Conservation (phyloP, 2,888 invertebrate species). For the Theristus sp. region DNA sequence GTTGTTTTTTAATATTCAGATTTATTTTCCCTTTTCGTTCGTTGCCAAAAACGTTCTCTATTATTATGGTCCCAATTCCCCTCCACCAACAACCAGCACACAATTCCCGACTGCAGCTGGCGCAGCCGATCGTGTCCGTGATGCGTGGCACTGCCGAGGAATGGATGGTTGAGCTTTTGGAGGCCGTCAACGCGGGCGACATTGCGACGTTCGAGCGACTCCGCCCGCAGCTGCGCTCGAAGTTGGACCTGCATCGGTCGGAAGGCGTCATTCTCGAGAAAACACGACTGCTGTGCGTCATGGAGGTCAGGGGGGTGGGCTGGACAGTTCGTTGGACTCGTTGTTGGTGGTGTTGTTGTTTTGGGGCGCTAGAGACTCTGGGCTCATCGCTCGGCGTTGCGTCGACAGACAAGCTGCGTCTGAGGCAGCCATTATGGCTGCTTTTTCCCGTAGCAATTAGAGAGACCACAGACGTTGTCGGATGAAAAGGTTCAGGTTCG, state of each 20-base stretch:
- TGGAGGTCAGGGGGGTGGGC: slow-evolving; percentile 55
- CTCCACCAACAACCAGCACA: no score
- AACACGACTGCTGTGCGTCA: slow-evolving; percentile 78
- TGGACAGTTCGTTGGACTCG: background rate
- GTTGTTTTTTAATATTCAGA: no score
- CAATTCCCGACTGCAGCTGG: slow-evolving; percentile 53
- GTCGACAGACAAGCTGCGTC: no score
- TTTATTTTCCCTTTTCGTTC: no score
- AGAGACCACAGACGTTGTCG: no score
- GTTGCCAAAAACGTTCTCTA: no score
- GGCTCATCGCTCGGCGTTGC: no score
- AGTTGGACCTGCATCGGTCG: slow-evolving; percentile 7
- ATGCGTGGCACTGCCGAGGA: slow-evolving; percentile 58
- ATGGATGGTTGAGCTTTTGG: slow-evolving; percentile 55
- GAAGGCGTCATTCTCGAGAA: slow-evolving; percentile 43
- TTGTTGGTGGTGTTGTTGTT: background rate
- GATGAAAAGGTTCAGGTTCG: no score
- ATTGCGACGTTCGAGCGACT: slow-evolving; percentile 52
- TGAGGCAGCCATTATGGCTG: no score
- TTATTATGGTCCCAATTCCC: no score
- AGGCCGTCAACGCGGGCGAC: slow-evolving; percentile 68
- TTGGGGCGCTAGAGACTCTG: no score
- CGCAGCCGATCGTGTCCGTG: slow-evolving; percentile 75
- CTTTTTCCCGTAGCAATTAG: no score
- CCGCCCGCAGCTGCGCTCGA: slow-evolving; percentile 39